Evolutionary conservation across 2,888 invertebrate species (phyloP).

Genomic region (Nomada ruficornis): DNA sequence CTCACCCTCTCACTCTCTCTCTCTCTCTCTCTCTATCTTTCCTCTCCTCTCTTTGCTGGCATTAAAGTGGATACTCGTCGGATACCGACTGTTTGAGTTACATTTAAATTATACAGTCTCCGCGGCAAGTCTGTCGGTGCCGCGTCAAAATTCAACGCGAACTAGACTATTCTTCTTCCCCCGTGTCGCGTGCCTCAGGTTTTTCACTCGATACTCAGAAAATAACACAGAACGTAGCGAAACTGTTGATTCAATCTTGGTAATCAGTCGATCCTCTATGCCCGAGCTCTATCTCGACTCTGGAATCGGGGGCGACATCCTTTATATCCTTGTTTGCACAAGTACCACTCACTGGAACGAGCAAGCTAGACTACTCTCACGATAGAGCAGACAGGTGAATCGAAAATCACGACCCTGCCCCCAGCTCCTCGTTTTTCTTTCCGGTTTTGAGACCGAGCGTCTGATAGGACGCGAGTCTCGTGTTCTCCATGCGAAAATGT

Average conservation of each 20-base stretch:
- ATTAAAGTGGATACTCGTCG: slow-evolving; percentile 53
- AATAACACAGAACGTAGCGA: no score
- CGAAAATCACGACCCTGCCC: neutral
- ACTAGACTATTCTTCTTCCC: neutral
- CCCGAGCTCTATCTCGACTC: neutral
- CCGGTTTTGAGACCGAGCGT: neutral
- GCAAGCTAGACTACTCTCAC: neutral
- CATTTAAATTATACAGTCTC: slow-evolving; percentile 51
- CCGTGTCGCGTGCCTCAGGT: neutral
- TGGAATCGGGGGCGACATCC: neutral
- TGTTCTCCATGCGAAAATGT: slow-evolving; percentile 28
- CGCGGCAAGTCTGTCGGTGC: slow-evolving; percentile 2
- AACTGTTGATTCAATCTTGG: neutral
- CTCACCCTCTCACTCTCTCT: neutral
- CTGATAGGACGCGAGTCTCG: neutral
- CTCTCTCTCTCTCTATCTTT: neutral
- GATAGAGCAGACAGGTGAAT: neutral
- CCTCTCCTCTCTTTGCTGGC: slow-evolving; percentile 25
- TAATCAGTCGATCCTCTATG: slow-evolving; percentile 9
- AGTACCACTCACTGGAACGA: neutral
- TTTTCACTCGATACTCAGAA: no score
- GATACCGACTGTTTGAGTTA: slow-evolving; percentile 51
- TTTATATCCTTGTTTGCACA: neutral
- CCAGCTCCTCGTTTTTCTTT: neutral
- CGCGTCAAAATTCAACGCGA: slow-evolving; percentile 37